Evolutionary conservation across 2,888 invertebrate genomes (phyloP), one percentile per base, ranked within the genome.

Genomic region (Dimorphilus gyrociliatus): DNA sequence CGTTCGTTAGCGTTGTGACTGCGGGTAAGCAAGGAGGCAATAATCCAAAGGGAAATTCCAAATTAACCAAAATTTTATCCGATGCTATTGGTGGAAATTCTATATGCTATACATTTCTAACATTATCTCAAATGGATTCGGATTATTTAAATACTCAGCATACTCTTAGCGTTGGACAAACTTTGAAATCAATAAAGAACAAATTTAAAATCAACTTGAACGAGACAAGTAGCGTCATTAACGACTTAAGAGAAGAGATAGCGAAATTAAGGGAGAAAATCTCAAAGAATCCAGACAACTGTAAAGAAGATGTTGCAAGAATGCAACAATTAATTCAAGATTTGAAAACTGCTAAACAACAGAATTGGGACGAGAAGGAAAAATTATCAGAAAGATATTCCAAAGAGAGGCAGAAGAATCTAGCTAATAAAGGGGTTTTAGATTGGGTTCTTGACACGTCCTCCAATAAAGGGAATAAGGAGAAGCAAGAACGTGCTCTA

Each of bases 371-470:
- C n/a, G 56, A 55, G 42, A 50, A 49, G 34, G 49, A 50, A 37
- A 41, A 21, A 24, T 27, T 46, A 32, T 53, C 54, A 3, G 28
- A 38, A 1, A 45, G 42, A 33, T 47, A 37, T 39, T 49, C 51
- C 29, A 48, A 52, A 27, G 54, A 55, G 26, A 39, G 56, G 27
- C 52, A 54, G 33, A 41, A 45, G 8, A 53, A 51, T 28, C 39
- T 55, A 10, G 53, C 54, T 7, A 56, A 55, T 33, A 53, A 49
- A 53, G 56, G 56, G 27, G 46, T 57, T 14, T 38, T 55, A 26
- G 56, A 57, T 34, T 57, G 53, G 54, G 56, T 57, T 21, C 53
- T 51, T 46, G 54, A 53, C 39, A 49, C 47, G 27, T 44, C 46
- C 47, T n/a, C n/a, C n/a, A 46, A 45, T 41, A 50, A 50, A 36